A percentile compares a stretch with the other conserved stretches of the same genome.
phyloP scores from a whole-genome alignment of 2,888 invertebrate genomes.

The Drosophila rubida region DNA sequence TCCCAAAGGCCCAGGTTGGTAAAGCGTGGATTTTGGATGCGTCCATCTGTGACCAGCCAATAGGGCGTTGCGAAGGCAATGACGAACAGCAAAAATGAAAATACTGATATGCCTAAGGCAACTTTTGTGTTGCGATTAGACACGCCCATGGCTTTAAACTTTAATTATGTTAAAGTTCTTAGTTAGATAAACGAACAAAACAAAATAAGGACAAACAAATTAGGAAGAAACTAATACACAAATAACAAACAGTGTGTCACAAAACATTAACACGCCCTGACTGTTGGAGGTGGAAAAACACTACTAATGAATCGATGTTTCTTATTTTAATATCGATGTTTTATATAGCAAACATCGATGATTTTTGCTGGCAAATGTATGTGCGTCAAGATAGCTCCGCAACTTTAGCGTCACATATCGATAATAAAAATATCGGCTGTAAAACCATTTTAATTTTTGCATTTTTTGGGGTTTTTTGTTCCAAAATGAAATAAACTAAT shows the following conservation, averaged over 20 bases:
- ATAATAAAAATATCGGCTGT: too few relatives aligned
- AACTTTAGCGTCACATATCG: too few relatives aligned
- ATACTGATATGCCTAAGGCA: conserved; percentile 88
- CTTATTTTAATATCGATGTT: too few relatives aligned
- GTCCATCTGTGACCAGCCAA: conserved; percentile 94
- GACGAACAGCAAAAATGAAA: conserved; percentile 90
- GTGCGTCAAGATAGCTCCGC: too few relatives aligned
- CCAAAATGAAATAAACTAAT: too few relatives aligned
- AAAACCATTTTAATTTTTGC: too few relatives aligned
- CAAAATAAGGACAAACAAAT: conserved; percentile 16
- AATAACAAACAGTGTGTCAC: conserved; percentile 38
- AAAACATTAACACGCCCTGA: conserved; percentile 53
- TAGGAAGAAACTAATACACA: conserved; percentile 27
- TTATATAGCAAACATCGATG: too few relatives aligned
- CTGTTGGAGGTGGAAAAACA: neutral
- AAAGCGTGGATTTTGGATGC: conserved; percentile 91
- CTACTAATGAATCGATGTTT: neutral
- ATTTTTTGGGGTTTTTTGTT: too few relatives aligned
- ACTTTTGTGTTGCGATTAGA: conserved; percentile 83
- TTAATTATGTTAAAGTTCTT: neutral
- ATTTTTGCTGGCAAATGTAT: too few relatives aligned
- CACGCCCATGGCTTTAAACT: conserved; percentile 80
- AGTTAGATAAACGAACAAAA: conserved; percentile 1
- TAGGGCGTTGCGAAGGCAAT: conserved; percentile 94
- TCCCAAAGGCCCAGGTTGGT: conserved; percentile 96